phyloP scores from a whole-genome alignment of 2,888 invertebrate genomes.

The Polietes domitor region DNA sequence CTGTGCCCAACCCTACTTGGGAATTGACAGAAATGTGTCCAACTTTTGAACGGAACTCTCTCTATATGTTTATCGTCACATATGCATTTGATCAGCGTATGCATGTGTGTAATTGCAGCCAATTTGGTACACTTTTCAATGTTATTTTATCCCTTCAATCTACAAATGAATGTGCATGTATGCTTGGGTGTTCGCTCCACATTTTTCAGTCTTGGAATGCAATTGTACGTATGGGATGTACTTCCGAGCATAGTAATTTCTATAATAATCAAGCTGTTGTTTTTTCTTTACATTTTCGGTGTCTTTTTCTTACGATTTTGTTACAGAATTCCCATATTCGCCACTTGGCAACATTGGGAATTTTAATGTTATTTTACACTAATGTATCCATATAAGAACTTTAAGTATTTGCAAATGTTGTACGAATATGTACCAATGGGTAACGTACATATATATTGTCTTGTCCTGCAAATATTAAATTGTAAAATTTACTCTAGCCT shows the following conservation, averaged over 20 bases:
- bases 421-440: neutral
- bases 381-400: conserved; percentile 31
- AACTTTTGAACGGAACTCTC: too few species aligned
- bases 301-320: neutral
- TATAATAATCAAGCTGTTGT: conserved; percentile 48
- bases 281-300: conserved; percentile 16
- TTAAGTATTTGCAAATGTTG: conserved; percentile 16
- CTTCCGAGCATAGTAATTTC: conserved; percentile 51
- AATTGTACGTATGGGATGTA: conserved; percentile 42
- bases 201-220: conserved; percentile 15
- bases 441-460: too few species aligned
- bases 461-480: too few species aligned
- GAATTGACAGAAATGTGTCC: too few species aligned
- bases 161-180: neutral
- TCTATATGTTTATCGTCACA: too few species aligned
- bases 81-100: neutral
- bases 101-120: conserved; percentile 49
- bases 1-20: too few species aligned
- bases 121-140: conserved; percentile 51
- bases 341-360: conserved; percentile 53
- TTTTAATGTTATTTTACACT: conserved; percentile 51
- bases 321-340: neutral
- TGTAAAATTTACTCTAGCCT: too few species aligned
- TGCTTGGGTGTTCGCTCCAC: neutral
- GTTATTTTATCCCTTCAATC: neutral